A percentile compares a stretch with the other conserved stretches of the same genome.
These are phyloP conservation scores for Leptinotarsa haldemani DNA, from an alignment of 2,888 invertebrate genomes.

Conservation along the genomic window DNA sequence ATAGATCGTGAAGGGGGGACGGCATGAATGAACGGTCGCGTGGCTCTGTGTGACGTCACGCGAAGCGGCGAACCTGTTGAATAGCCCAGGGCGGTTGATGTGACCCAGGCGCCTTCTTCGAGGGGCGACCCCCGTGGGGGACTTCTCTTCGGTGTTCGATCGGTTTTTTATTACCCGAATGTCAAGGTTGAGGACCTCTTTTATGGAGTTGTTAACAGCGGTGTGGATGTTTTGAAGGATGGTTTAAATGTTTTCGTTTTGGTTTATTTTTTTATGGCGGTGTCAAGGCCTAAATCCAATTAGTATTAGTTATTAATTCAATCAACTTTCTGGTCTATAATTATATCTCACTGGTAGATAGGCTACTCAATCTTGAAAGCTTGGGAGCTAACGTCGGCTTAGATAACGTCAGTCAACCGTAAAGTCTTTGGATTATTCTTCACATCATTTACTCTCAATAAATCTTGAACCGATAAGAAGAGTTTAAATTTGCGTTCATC, in stretches of 20 bases:
- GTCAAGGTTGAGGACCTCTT: slow-evolving; percentile 31
- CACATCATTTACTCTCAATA: too few relatives aligned
- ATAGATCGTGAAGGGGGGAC: slow-evolving; percentile 31
- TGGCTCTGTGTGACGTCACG: slow-evolving; percentile 55
- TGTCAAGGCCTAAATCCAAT: neutral
- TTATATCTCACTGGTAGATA: too few relatives aligned
- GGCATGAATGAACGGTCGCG: slow-evolving; percentile 58
- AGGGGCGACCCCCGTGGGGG: slow-evolving; percentile 4
- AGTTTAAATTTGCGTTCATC: too few relatives aligned
- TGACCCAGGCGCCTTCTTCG: slow-evolving; percentile 42
- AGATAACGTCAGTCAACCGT: too few relatives aligned
- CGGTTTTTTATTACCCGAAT: slow-evolving; percentile 22
- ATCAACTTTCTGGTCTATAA: too few relatives aligned
- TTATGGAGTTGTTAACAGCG: neutral
- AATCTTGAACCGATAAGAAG: too few relatives aligned
- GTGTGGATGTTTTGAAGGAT: too few relatives aligned
- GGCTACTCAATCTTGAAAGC: too few relatives aligned
- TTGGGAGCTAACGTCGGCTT: too few relatives aligned
- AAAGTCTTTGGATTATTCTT: too few relatives aligned
- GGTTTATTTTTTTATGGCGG: neutral
- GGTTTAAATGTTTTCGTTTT: too few relatives aligned
- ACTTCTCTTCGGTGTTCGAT: neutral
- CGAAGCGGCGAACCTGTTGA: slow-evolving; percentile 52
- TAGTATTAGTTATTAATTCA: too few relatives aligned
- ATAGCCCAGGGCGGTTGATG: slow-evolving; percentile 52